These are phyloP conservation scores for Anser cygnoides DNA, from an alignment of 2,113 vertebrate genomes.

Conservation along the genomic window DNA sequence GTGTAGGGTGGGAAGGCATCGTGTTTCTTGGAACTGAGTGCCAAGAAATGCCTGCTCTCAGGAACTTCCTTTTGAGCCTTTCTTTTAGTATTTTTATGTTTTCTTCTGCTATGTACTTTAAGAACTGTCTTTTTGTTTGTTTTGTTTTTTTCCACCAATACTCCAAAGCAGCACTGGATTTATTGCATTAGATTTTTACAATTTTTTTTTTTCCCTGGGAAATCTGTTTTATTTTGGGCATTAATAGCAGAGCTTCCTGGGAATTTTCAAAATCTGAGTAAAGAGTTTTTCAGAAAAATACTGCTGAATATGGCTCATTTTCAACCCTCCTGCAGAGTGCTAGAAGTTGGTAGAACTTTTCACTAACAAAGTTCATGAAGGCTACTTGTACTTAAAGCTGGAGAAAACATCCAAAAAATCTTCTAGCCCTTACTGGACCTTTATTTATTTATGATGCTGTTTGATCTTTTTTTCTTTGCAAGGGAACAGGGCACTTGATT, in stretches of 20 bases:
- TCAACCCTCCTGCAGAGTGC: not conserved
- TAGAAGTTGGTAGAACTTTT: not conserved
- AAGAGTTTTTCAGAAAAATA: not conserved
- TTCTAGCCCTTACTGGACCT: not conserved
- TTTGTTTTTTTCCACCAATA: not conserved
- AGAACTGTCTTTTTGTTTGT: not conserved
- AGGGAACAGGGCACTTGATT: not conserved
- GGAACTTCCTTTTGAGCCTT: not conserved
- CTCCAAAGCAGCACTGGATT: not conserved
- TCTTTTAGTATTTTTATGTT: not conserved
- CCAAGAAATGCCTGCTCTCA: not conserved
- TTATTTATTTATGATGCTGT: not conserved
- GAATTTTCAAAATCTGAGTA: conserved; percentile 14
- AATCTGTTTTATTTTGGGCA: not conserved
- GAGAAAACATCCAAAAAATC: no score
- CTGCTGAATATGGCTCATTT: not conserved
- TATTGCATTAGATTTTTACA: not conserved
- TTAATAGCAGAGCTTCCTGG: not conserved
- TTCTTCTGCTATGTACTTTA: not conserved
- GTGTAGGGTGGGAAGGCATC: not conserved
- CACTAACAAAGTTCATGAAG: not conserved
- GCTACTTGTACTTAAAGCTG: not conserved
- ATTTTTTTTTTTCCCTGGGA: not conserved
- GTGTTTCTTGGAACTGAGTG: not conserved
- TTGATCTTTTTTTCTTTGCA: not conserved